Conservation (phyloP, 2,888 invertebrate genomes). For the Hemistola chrysoprasaria region DNA sequence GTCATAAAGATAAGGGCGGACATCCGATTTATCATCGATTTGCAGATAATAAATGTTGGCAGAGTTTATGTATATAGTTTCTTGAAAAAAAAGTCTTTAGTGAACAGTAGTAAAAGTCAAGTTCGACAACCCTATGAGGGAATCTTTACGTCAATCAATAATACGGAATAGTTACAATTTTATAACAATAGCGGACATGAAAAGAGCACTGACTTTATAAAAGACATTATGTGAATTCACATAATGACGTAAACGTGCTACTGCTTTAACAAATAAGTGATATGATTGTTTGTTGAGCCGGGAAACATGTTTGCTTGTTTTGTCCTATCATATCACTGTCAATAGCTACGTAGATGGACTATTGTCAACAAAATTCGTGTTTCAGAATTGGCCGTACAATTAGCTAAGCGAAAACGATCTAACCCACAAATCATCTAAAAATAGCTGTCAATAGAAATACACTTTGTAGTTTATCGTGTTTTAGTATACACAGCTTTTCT, state of each 20-base stretch:
- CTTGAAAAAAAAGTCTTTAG: too few relatives aligned
- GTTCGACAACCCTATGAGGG: conserved; percentile 2
- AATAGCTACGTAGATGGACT: neutral
- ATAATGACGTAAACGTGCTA: conserved; percentile 45
- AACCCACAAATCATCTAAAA: too few relatives aligned
- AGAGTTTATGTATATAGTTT: too few relatives aligned
- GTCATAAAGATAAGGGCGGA: too few relatives aligned
- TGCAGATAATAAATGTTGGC: neutral
- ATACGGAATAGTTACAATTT: neutral
- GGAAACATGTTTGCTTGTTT: conserved; percentile 21
- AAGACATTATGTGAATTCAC: conserved; percentile 39
- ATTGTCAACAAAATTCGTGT: too few relatives aligned
- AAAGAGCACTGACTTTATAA: conserved; percentile 28
- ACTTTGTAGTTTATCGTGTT: too few relatives aligned
- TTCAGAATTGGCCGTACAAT: too few relatives aligned
- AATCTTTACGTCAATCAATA: conserved; percentile 1
- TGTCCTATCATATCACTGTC: conserved; percentile 23
- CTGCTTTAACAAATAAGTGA: conserved; percentile 20
- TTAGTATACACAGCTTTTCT: too few relatives aligned
- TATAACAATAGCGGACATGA: conserved; percentile 19
- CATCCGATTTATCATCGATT: too few relatives aligned
- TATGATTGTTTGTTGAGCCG: conserved; percentile 9
- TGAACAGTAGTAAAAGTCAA: neutral
- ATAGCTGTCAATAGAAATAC: too few relatives aligned
- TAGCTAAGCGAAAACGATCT: too few relatives aligned